phyloP scores from a whole-genome alignment of 2,888 invertebrate species.

The Fissipunctia ypsillon region DNA sequence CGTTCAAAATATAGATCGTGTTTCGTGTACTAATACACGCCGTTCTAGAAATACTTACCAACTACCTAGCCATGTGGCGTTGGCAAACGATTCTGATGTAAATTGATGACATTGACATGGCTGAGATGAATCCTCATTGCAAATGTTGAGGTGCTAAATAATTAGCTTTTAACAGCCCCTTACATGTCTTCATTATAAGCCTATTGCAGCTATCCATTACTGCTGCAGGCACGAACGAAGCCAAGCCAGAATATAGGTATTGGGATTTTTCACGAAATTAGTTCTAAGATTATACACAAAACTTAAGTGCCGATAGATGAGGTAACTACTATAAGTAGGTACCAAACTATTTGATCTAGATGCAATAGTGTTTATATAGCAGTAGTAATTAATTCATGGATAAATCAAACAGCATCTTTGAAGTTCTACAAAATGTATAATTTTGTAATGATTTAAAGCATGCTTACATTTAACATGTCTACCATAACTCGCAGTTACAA shows the following conservation, averaged over 20 bases:
- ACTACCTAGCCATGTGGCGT: constrained; percentile 41
- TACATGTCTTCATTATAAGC: constrained; percentile 24
- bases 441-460: constrained; percentile 28
- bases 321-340: no score
- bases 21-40: constrained; percentile 60
- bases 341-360: not conserved
- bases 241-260: constrained; percentile 37
- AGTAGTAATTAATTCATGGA: not conserved
- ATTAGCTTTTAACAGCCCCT: constrained; percentile 37
- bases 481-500: constrained; percentile 10
- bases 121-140: constrained; percentile 26
- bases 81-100: constrained; percentile 65
- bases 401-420: constrained; percentile 29
- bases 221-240: constrained; percentile 27
- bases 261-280: constrained; percentile 21
- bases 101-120: constrained; percentile 73
- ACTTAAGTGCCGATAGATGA: not conserved
- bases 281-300: not conserved
- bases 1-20: constrained; percentile 64
- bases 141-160: constrained; percentile 11
- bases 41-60: constrained; percentile 72
- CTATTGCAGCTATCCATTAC: constrained; percentile 29
- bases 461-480: constrained; percentile 13
- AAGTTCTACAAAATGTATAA: constrained; percentile 20
- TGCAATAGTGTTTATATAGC: constrained; percentile 20